Evolutionary conservation across 2,113 vertebrate species (phyloP), one percentile per base, ranked within the genome.

Genomic region (Casuarius casuarius): DNA sequence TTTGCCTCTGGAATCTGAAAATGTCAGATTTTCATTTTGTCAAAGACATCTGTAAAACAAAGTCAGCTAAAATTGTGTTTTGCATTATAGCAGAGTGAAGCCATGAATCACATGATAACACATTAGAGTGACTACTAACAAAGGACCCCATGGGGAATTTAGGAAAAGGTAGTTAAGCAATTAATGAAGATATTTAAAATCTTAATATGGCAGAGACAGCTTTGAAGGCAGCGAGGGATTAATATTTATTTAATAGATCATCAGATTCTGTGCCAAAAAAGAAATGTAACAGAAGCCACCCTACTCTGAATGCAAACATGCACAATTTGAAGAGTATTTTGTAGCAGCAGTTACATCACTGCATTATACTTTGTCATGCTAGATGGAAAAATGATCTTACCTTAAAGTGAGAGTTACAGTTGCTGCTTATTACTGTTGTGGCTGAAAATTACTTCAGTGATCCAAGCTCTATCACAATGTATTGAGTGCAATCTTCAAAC

Each of bases 171-270:
- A 98, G 97, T 98, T 98, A 98, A 97, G 97, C 95, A 97, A 98
- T 98, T 98, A 98, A 98, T 98, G 97, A 97, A 97, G 97, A 97
- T 97, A 98, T 98, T 98, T 98, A 97, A 97, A 98, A 98, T 96
- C 97, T 81, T 96, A 96, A 97, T 97, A 97, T 96, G 95, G 90
- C 90, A 97, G 90, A 95, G 93, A 76, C 94, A 96, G 95, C 92
- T 97, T 97, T 97, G 96, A 98, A 95, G 94, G 94, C 94, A 96
- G 68, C 49, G 87, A 97, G 94, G 95, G 96, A 98, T 97, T 97
- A 97, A 97, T 98, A 98, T 97, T 98, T 98, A 97, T 97, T 98
- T 98, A 97, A 97, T 97, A 97, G 96, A 96, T 94, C 59, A 6
- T 95, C 97, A 94, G 93, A 94, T 96, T 95, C 93, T 87, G 66